Percentiles rank a stretch among this genome's conserved stretches.
phyloP scores from a whole-genome alignment of 2,797 vertebrate genomes.

The Neomorphus geoffroyi region DNA sequence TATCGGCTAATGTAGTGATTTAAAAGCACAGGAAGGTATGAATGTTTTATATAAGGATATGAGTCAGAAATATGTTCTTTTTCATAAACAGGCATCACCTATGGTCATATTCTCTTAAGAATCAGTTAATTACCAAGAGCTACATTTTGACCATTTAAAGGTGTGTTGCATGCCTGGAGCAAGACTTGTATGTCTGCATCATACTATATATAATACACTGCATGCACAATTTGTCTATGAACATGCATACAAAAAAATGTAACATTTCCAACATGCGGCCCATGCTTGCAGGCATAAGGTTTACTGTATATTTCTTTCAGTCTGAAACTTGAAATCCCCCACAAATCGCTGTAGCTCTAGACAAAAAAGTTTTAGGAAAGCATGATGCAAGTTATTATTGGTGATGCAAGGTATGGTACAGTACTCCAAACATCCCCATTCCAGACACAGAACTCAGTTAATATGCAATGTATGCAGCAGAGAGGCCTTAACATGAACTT shows the following conservation, averaged over 20 bases:
- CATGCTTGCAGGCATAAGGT: neutral
- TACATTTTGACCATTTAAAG: slow-evolving; percentile 2
- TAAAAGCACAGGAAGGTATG: slow-evolving; percentile 65
- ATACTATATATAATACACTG: neutral
- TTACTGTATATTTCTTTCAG: neutral
- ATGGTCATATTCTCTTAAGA: slow-evolving; percentile 4
- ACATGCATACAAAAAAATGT: neutral
- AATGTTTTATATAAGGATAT: slow-evolving; percentile 45
- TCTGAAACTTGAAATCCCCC: neutral
- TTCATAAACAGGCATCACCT: slow-evolving; percentile 25
- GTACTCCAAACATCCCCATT: neutral
- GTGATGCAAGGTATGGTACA: neutral
- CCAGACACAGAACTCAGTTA: neutral
- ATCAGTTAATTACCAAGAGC: neutral
- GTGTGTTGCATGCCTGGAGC: neutral
- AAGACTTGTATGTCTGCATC: neutral
- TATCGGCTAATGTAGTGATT: slow-evolving; percentile 34
- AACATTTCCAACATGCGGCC: neutral
- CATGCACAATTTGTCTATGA: neutral
- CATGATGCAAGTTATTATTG: neutral
- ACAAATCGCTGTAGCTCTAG: neutral
- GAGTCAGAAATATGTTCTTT: slow-evolving; percentile 41
- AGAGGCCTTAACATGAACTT: neutral
- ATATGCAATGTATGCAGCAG: neutral
- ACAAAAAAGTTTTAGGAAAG: neutral